Percentiles rank a stretch among this genome's conserved stretches.
Conservation (phyloP, 2,113 vertebrate genomes). For the Hoplias malabaricus region DNA sequence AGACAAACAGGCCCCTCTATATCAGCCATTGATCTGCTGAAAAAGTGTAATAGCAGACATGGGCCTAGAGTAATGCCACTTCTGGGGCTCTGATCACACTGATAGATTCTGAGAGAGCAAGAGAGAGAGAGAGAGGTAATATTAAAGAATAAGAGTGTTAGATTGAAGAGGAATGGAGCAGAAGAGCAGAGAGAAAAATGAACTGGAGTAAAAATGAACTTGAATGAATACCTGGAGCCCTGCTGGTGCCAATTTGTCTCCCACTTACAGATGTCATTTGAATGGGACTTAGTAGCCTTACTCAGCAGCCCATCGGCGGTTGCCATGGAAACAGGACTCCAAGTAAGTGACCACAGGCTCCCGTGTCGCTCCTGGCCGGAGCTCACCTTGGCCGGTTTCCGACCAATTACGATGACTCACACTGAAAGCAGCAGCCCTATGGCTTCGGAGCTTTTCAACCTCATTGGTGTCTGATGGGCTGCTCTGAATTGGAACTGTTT, state of each 20-base stretch:
- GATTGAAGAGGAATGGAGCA: neutral
- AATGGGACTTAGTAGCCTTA: neutral
- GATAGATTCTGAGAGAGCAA: slow-evolving; percentile 56
- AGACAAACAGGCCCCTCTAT: slow-evolving; percentile 67
- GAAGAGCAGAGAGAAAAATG: neutral
- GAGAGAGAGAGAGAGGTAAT: neutral
- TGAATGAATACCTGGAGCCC: slow-evolving; percentile 1
- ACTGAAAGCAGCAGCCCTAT: slow-evolving; percentile 13
- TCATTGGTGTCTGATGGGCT: neutral
- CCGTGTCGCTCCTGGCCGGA: slow-evolving; percentile 6
- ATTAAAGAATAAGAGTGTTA: neutral
- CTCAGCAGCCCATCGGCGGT: slow-evolving; percentile 13
- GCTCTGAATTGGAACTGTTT: neutral
- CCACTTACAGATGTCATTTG: neutral
- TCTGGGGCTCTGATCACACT: slow-evolving; percentile 61
- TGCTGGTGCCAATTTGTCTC: neutral
- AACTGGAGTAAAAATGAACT: neutral
- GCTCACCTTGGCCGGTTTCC: slow-evolving; percentile 20
- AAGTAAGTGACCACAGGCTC: slow-evolving; percentile 6
- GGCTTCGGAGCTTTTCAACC: slow-evolving; percentile 2
- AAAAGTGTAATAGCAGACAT: slow-evolving; percentile 65
- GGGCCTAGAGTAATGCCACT: slow-evolving; percentile 67
- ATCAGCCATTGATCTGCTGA: slow-evolving; percentile 65
- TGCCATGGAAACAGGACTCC: slow-evolving; percentile 36
- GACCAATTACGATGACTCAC: slow-evolving; percentile 37